phyloP scores from a whole-genome alignment of 2,113 vertebrate species.

The Campylorhamphus procurvoides region DNA sequence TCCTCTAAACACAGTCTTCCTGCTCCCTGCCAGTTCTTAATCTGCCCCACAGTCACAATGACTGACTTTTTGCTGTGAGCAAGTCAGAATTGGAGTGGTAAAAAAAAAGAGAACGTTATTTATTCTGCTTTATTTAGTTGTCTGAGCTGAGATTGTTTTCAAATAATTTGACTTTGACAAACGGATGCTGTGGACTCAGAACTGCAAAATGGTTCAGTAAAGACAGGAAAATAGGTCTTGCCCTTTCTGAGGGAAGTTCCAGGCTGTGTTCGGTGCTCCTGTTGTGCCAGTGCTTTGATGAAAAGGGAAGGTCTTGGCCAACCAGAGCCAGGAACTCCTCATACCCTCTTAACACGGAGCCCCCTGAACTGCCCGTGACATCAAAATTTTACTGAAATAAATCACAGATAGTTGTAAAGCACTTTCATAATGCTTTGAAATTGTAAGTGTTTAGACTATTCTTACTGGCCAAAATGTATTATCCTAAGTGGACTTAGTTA shows the following conservation, averaged over 20 bases:
- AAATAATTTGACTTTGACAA: conserved; percentile 30
- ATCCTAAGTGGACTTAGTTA: not conserved
- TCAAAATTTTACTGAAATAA: not conserved
- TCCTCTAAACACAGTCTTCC: not conserved
- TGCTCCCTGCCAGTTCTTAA: not conserved
- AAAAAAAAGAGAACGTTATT: not conserved
- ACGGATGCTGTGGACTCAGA: not conserved
- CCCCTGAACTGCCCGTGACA: not conserved
- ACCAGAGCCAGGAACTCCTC: not conserved
- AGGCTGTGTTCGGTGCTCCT: not conserved
- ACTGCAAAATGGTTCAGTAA: not conserved
- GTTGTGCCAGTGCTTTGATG: not conserved
- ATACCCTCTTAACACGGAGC: not conserved
- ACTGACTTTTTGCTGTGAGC: not conserved
- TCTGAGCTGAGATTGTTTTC: not conserved
- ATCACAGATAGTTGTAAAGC: not conserved
- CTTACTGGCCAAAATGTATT: not conserved
- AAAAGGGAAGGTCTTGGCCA: not conserved
- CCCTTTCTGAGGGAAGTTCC: not conserved
- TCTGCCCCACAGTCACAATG: not conserved
- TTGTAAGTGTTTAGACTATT: not conserved
- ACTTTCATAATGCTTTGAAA: not conserved
- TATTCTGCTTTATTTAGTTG: not conserved
- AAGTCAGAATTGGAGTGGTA: not conserved
- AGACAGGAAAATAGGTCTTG: not conserved